Percentiles rank a stretch among this genome's conserved stretches.
phyloP scores from a whole-genome alignment of 2,113 vertebrate species.

The Limanda limanda region DNA sequence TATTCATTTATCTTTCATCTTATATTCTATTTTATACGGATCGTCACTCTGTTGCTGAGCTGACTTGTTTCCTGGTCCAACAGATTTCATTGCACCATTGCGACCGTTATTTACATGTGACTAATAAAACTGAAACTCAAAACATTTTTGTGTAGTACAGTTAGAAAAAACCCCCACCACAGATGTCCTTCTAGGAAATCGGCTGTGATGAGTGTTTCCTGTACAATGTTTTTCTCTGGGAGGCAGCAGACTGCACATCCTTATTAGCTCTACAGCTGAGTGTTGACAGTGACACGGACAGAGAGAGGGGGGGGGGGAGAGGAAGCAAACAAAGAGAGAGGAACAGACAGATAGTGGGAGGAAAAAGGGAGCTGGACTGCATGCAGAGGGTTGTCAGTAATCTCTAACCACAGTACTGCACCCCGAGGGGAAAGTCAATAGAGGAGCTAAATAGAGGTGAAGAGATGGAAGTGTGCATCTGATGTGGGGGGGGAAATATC shows the following conservation, averaged over 20 bases:
- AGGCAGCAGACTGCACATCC: conserved; percentile 25
- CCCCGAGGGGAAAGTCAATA: conserved; percentile 79
- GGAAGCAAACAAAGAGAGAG: conserved; percentile 23
- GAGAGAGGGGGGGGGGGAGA: conserved; percentile 20
- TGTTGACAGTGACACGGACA: conserved; percentile 35
- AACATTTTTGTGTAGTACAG: neutral
- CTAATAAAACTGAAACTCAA: neutral
- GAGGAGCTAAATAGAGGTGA: conserved; percentile 76
- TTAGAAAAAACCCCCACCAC: neutral
- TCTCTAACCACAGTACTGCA: conserved; percentile 76
- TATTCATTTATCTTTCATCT: neutral
- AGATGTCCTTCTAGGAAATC: conserved; percentile 1
- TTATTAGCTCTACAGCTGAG: conserved; percentile 46
- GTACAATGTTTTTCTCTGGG: conserved; percentile 24
- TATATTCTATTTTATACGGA: neutral
- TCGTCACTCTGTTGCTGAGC: neutral
- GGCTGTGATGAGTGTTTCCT: conserved; percentile 21
- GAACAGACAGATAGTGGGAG: conserved; percentile 40
- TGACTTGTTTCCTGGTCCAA: neutral
- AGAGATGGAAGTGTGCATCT: conserved; percentile 73
- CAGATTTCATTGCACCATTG: neutral
- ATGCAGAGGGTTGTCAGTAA: conserved; percentile 76
- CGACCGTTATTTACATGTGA: neutral
- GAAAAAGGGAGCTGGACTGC: conserved; percentile 56
- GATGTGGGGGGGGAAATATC: conserved; percentile 74